phyloP scores from a whole-genome alignment of 2,797 vertebrate genomes.

The Avahi laniger region DNA sequence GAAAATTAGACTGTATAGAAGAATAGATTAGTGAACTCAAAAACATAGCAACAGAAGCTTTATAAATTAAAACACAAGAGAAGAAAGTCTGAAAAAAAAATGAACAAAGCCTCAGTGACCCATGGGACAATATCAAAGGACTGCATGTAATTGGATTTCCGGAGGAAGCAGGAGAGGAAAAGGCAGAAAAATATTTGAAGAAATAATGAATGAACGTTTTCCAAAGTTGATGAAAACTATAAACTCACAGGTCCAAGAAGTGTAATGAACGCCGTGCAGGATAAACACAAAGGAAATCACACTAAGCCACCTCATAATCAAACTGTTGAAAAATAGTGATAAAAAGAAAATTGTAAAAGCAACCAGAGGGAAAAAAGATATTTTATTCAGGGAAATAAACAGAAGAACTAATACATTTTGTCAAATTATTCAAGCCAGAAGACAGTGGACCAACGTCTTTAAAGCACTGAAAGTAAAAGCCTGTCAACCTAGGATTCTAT shows the following conservation, averaged over 20 bases:
- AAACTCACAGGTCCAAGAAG: not conserved
- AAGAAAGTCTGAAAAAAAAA: not conserved
- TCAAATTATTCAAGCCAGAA: not conserved
- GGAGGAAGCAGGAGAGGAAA: not conserved
- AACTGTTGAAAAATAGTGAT: not conserved
- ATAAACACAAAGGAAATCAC: not conserved
- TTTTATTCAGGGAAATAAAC: not conserved
- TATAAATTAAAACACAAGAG: not conserved
- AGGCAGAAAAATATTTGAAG: not conserved
- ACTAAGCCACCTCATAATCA: not conserved
- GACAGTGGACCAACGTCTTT: not conserved
- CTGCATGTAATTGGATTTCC: not conserved
- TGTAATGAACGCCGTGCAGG: not conserved
- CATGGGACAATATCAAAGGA: not conserved
- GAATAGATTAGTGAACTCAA: not conserved
- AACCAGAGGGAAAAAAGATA: not conserved
- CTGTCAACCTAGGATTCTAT: not conserved
- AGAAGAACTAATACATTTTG: not conserved
- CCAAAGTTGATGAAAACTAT: conserved; percentile 28
- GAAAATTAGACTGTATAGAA: not conserved
- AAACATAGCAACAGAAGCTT: not conserved
- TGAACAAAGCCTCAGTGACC: not conserved
- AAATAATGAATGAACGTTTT: conserved; percentile 1
- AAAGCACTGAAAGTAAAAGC: not conserved
- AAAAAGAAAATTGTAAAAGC: not conserved